Percentiles rank a stretch among this genome's conserved stretches.
Evolutionary conservation across 1,140 invertebrate genomes (phyloP).

Genomic region (Nebria ingens): DNA sequence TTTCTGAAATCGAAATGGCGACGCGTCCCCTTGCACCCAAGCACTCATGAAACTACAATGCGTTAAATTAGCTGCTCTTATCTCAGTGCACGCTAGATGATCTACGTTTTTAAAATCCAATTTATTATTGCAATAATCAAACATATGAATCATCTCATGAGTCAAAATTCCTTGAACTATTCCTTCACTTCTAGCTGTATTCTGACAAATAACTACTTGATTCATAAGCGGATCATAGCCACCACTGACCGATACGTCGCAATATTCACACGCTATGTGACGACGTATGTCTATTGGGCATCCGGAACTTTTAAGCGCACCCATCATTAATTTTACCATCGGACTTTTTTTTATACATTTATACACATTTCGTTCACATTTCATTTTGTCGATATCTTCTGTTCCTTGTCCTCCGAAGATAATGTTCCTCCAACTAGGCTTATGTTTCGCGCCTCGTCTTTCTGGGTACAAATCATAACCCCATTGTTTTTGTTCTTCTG

Average conservation of each 20-base stretch:
- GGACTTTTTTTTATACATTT: conserved; percentile 66
- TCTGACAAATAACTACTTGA: conserved; percentile 90
- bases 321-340: conserved; percentile 75
- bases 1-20: conserved; percentile 59
- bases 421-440: conserved; percentile 42
- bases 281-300: conserved; percentile 73
- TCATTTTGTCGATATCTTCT: conserved; percentile 56
- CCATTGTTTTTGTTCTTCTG: conserved; percentile 35
- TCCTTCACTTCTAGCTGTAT: conserved; percentile 52
- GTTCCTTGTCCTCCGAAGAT: conserved; percentile 51
- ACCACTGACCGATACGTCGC: conserved; percentile 69
- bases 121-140: conserved; percentile 84
- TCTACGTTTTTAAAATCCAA: conserved; percentile 83
- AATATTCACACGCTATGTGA: conserved; percentile 88
- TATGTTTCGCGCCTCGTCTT: conserved; percentile 49
- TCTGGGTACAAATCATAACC: conserved; percentile 83
- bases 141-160: conserved; percentile 96
- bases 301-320: conserved; percentile 71
- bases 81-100: conserved; percentile 92
- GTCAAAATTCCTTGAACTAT: conserved; percentile 68
- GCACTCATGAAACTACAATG: conserved; percentile 84
- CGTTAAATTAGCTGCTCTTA: conserved; percentile 80
- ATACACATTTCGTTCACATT: conserved; percentile 73
- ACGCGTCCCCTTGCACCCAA: conserved; percentile 62
- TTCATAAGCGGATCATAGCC: conserved; percentile 85